phyloP scores from a whole-genome alignment of 2,797 vertebrate genomes.

The Oreochromis mossambicus region DNA sequence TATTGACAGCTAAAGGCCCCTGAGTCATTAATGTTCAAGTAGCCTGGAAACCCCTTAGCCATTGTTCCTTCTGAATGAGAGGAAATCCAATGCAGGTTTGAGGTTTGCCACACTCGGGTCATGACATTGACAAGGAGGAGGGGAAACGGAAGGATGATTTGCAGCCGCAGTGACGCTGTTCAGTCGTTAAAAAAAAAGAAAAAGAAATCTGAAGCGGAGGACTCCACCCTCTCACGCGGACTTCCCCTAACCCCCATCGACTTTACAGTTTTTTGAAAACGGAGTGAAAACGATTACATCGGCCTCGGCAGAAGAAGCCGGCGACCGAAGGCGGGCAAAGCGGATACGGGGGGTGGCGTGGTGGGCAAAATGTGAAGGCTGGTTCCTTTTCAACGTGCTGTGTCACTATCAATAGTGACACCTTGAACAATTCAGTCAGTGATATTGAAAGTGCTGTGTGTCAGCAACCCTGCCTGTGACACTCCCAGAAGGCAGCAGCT shows the following conservation, averaged over 20 bases:
- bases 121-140: conserved; percentile 54
- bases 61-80: conserved; percentile 62
- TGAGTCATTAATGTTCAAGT: conserved; percentile 70
- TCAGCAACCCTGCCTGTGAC: conserved; percentile 64
- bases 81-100: conserved; percentile 64
- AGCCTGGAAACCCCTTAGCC: conserved; percentile 56
- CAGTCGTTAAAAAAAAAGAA: neutral
- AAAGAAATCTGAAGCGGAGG: neutral
- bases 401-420: conserved; percentile 75
- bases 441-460: conserved; percentile 74
- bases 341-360: conserved; percentile 35
- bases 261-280: conserved; percentile 40
- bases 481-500: conserved; percentile 68
- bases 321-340: neutral
- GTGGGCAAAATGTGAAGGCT: conserved; percentile 60
- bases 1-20: conserved; percentile 59
- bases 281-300: conserved; percentile 7
- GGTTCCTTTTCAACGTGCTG: conserved; percentile 51
- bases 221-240: neutral
- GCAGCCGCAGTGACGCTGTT: conserved; percentile 5
- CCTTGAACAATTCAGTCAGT: conserved; percentile 74
- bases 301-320: neutral
- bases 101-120: conserved; percentile 56
- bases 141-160: conserved; percentile 3
- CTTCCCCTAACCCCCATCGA: neutral